phyloP scores from a whole-genome alignment of 2,113 vertebrate genomes.

The Fregata magnificens region DNA sequence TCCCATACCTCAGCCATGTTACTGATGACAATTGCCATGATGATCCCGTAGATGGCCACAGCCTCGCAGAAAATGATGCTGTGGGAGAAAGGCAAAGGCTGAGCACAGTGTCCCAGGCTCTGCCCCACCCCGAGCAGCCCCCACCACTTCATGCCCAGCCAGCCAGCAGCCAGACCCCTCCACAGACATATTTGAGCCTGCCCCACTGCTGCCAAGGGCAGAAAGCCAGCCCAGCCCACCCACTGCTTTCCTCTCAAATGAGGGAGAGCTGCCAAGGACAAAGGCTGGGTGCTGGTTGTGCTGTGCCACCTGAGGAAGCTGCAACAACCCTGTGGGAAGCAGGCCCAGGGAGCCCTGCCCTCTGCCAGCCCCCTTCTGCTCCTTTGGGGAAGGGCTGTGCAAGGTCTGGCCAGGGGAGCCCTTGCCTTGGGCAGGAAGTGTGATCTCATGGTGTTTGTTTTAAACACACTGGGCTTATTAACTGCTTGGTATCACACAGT shows the following conservation, averaged over 20 bases:
- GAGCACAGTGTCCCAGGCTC: not conserved
- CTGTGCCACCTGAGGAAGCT: not conserved
- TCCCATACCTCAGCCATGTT: slow-evolving; percentile 93
- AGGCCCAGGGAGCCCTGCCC: not conserved
- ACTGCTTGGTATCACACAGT: not conserved
- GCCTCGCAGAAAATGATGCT: slow-evolving; percentile 99
- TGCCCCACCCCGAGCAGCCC: not conserved
- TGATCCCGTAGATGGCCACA: slow-evolving; percentile 98
- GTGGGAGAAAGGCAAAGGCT: not conserved
- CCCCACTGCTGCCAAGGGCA: not conserved
- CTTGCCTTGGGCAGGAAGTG: not conserved
- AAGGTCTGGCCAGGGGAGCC: not conserved
- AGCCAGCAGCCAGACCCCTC: not conserved
- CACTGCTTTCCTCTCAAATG: not conserved
- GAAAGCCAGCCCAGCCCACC: not conserved
- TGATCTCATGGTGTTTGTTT: slow-evolving; percentile 35
- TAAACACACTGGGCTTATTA: slow-evolving; percentile 40
- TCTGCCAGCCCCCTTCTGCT: not conserved
- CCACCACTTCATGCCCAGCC: not conserved
- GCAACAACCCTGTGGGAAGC: not conserved
- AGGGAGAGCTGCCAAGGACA: not conserved
- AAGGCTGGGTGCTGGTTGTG: not conserved
- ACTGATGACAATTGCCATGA: slow-evolving; percentile 99
- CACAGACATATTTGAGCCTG: not conserved
- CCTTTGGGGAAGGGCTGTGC: not conserved